phyloP scores from a whole-genome alignment of 2,113 vertebrate species.

The Siniperca chuatsi region DNA sequence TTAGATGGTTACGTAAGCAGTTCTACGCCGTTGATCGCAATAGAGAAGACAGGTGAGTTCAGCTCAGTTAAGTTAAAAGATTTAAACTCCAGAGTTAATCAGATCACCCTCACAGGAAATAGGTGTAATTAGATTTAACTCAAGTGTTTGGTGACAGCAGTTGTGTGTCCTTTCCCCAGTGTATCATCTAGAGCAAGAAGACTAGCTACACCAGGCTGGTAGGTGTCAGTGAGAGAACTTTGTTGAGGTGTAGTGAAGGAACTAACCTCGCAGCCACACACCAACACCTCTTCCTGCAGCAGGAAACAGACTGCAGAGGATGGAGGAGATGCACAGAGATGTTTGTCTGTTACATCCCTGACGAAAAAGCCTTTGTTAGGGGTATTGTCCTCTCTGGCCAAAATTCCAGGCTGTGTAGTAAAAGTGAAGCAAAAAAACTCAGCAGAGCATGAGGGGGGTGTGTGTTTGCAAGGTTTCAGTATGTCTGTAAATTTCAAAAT shows the following conservation, averaged over 20 bases:
- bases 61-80: background rate
- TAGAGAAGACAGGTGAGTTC: constrained; percentile 93
- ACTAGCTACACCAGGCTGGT: background rate
- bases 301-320: constrained; percentile 79
- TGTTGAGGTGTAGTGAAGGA: constrained; percentile 67
- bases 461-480: constrained; percentile 19
- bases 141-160: constrained; percentile 15
- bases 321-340: constrained; percentile 71
- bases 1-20: constrained; percentile 97
- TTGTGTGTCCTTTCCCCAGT: background rate
- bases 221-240: constrained; percentile 35
- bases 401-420: constrained; percentile 51
- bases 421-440: constrained; percentile 40
- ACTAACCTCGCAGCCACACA: constrained; percentile 68
- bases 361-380: constrained; percentile 50
- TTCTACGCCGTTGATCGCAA: constrained; percentile 96
- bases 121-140: constrained; percentile 7
- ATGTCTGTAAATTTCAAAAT: constrained; percentile 3
- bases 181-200: constrained; percentile 14
- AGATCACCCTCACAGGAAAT: constrained; percentile 30
- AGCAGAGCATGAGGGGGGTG: background rate
- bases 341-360: constrained; percentile 74
- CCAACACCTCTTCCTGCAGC: constrained; percentile 76
- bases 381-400: constrained; percentile 42
- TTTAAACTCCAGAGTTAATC: constrained; percentile 13